Evolutionary conservation across 1,140 invertebrate species (phyloP).

Genomic region (Elymnias hypermnestra): DNA sequence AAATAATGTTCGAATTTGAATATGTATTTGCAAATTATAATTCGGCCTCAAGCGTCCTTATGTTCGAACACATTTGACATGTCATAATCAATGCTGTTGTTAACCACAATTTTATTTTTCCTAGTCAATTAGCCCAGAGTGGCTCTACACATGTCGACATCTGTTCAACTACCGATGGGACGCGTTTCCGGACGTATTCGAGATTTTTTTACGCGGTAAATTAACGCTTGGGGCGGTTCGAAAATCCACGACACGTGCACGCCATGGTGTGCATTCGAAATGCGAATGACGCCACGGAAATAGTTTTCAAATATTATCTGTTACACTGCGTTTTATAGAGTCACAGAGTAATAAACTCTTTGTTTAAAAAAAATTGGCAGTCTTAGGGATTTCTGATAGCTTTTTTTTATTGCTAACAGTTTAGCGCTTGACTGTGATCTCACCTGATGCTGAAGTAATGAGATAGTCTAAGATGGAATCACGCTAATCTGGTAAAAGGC

Average conservation of each 20-base stretch:
- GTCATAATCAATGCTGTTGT: constrained; percentile 12
- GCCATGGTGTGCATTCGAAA: constrained; percentile 9
- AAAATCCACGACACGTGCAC: constrained; percentile 46
- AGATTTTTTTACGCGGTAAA: constrained; percentile 61
- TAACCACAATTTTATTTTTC: constrained; percentile 52
- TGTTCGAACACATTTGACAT: constrained; percentile 11
- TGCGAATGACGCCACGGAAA: constrained; percentile 2
- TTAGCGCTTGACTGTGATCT: too few relatives aligned
- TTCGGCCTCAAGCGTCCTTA: not conserved
- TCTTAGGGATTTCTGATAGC: too few relatives aligned
- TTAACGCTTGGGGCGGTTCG: constrained; percentile 51
- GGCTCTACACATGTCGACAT: constrained; percentile 66
- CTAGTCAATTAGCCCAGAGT: constrained; percentile 57
- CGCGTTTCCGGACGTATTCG: constrained; percentile 57
- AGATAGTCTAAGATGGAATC: too few relatives aligned
- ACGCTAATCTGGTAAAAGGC: too few relatives aligned
- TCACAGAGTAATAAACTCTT: too few relatives aligned
- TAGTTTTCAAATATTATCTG: constrained; percentile 1
- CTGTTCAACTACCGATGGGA: constrained; percentile 58
- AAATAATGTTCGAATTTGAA: too few relatives aligned
- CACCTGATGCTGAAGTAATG: too few relatives aligned
- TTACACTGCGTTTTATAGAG: too few relatives aligned
- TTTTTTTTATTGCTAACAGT: too few relatives aligned
- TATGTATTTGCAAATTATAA: not conserved
- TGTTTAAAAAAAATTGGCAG: too few relatives aligned